A percentile compares a stretch with the other conserved stretches of the same genome.
phyloP scores from a whole-genome alignment of 2,888 invertebrate species.

The Mamestra brassicae region DNA sequence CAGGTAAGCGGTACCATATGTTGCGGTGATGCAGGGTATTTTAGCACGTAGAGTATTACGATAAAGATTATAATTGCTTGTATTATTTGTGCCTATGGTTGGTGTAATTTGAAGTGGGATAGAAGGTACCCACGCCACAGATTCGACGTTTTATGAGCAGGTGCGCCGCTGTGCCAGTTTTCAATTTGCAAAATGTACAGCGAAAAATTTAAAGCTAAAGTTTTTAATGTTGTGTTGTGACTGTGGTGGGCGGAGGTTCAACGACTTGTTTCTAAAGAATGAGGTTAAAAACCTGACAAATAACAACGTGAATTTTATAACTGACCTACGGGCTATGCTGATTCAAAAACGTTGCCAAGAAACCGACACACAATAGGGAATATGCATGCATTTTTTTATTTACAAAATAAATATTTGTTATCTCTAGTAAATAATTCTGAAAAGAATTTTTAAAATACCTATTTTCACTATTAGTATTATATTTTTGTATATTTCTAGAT shows the following conservation, averaged over 20 bases:
- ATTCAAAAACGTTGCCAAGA: background rate
- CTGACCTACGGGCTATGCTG: background rate
- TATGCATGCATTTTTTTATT: too few species aligned
- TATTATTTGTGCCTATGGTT: slow-evolving; percentile 30
- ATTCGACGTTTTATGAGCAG: slow-evolving; percentile 60
- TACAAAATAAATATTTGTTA: too few species aligned
- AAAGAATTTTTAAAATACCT: too few species aligned
- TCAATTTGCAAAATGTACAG: slow-evolving; percentile 54
- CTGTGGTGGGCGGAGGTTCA: slow-evolving; percentile 25
- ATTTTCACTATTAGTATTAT: too few species aligned
- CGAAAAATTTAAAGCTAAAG: slow-evolving; percentile 47
- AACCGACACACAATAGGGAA: background rate
- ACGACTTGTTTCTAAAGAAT: slow-evolving; percentile 21
- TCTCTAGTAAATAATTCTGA: too few species aligned
- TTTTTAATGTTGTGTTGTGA: slow-evolving; percentile 24
- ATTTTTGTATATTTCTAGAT: too few species aligned
- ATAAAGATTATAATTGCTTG: slow-evolving; percentile 50
- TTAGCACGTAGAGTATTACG: slow-evolving; percentile 7
- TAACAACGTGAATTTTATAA: slow-evolving; percentile 4
- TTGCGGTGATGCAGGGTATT: slow-evolving; percentile 28
- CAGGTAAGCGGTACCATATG: slow-evolving; percentile 43
- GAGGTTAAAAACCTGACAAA: slow-evolving; percentile 24
- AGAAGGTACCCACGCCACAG: slow-evolving; percentile 56
- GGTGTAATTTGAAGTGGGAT: slow-evolving; percentile 46
- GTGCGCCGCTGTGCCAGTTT: slow-evolving; percentile 61